Evolutionary conservation across 2,888 invertebrate species (phyloP).

Genomic region (Cosmorhoe ocellata): DNA sequence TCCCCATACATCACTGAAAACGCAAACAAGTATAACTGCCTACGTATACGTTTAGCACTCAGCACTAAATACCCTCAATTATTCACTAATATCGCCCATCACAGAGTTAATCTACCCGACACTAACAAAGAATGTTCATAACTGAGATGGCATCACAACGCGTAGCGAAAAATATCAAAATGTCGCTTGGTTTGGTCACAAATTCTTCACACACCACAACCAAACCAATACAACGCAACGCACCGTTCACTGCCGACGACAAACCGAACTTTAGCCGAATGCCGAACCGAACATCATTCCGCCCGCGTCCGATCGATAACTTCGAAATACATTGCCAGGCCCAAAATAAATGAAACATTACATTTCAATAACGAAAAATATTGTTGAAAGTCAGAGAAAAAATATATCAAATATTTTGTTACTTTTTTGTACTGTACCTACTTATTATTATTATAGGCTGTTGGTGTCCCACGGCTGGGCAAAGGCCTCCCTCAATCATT

Average conservation of each 20-base stretch:
- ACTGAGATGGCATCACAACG: constrained; percentile 71
- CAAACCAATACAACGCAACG: constrained; percentile 51
- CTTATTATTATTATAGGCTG: too few species aligned
- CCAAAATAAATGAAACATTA: too few species aligned
- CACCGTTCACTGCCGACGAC: constrained; percentile 62
- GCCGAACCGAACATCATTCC: too few species aligned
- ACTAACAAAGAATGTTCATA: constrained; percentile 57
- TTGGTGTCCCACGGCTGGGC: too few species aligned
- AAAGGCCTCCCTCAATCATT: too few species aligned
- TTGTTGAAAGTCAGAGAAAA: too few species aligned
- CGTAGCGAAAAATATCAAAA: constrained; percentile 73
- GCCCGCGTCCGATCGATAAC: too few species aligned
- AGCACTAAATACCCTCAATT: constrained; percentile 43
- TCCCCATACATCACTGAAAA: constrained; percentile 74
- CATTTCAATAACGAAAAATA: too few species aligned
- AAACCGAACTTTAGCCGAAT: constrained; percentile 47
- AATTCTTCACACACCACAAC: constrained; percentile 44
- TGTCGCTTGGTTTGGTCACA: constrained; percentile 68
- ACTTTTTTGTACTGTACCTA: too few species aligned
- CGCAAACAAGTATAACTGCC: constrained; percentile 56
- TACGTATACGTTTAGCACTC: constrained; percentile 57
- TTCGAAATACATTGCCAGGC: too few species aligned
- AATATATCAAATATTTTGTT: too few species aligned
- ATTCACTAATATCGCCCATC: constrained; percentile 44
- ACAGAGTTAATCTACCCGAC: constrained; percentile 47